Evolutionary conservation across 2,113 vertebrate species (phyloP).

Genomic region (Erinaceus europaeus): DNA sequence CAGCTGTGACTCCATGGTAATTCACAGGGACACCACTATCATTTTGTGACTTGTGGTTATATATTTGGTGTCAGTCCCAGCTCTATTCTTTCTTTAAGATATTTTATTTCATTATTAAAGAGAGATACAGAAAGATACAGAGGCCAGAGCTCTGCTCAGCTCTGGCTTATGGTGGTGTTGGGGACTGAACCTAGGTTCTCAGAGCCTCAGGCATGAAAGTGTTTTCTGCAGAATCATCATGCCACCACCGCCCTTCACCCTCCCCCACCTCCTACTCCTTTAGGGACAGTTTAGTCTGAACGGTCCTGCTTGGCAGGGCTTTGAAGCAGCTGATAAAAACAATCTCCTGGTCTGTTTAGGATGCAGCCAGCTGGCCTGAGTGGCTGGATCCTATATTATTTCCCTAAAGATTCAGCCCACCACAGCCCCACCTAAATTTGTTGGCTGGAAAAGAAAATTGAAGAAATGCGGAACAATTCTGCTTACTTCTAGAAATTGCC

Average conservation of each 20-base stretch:
- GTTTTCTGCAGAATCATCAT: too few species aligned
- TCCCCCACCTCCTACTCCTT: too few species aligned
- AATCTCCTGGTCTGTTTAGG: background rate
- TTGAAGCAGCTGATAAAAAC: background rate
- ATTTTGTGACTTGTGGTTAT: conserved; percentile 5
- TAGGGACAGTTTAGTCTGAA: conserved; percentile 28
- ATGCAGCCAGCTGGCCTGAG: background rate
- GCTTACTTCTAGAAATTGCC: background rate
- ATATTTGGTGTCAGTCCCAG: background rate
- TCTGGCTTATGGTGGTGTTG: too few species aligned
- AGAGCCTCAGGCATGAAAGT: too few species aligned
- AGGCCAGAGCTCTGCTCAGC: too few species aligned
- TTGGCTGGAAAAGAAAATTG: background rate
- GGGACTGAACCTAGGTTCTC: too few species aligned
- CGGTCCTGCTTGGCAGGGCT: conserved; percentile 15
- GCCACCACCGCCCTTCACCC: too few species aligned
- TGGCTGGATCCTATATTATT: background rate
- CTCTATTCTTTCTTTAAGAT: too few species aligned
- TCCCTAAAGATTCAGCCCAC: conserved; percentile 18
- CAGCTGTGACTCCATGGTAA: background rate
- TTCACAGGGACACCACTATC: background rate
- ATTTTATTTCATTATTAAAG: too few species aligned
- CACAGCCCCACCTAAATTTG: background rate
- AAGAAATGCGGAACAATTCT: conserved; percentile 34
- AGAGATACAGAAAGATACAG: too few species aligned